Base-by-base conservation (phyloP, 2,797 vertebrate genomes). In the Micropoecilia bifurca region DNA sequence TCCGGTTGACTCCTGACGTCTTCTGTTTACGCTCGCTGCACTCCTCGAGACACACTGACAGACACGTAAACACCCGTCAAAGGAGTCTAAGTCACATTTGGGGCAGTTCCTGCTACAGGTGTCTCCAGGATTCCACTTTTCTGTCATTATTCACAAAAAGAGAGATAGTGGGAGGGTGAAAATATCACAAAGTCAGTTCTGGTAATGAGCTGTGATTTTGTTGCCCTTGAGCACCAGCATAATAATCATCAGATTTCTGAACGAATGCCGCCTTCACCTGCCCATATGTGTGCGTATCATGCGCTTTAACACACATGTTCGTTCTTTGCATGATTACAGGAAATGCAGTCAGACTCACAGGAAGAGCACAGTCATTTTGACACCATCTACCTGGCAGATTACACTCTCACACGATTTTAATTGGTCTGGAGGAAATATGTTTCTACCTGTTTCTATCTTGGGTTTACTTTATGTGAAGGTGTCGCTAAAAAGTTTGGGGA, bases 341-440 rank as follows among this genome's bases (percentile, higher is more conserved):
- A 80, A 82, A 79, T 77, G 78, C 78, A 81, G 75, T 59, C 47
- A 77, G 41, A 43, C 80, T 83, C 55, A 87, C 86, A 80, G 55
- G 83, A 87, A 80, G 75, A 84, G 69, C 63, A 74, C 13, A 46
- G 46, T 72, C 73, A 80, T 81, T 86, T 86, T 83, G 80, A 77
- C 78, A 82, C 75, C 79, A 57, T 74, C 71, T 78, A 84, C 75
- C 71, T 84, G 75, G 16, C 79, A 89, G 84, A 66, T 77, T 74
- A 83, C 82, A 80, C 77, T 85, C 91, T 93, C 83, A 87, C 88
- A 87, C 85, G 7, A 78, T 89, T 92, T 91, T 94, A 95, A 95
- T 94, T 94, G 89, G 90, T 88, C 86, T 93, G 86, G 25, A 28
- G 73, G 87, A 88, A 90, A 88, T 83, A 80, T 88, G 69, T 4